Conservation (phyloP, 1,140 invertebrate species). For the Palaemon carinicauda region DNA sequence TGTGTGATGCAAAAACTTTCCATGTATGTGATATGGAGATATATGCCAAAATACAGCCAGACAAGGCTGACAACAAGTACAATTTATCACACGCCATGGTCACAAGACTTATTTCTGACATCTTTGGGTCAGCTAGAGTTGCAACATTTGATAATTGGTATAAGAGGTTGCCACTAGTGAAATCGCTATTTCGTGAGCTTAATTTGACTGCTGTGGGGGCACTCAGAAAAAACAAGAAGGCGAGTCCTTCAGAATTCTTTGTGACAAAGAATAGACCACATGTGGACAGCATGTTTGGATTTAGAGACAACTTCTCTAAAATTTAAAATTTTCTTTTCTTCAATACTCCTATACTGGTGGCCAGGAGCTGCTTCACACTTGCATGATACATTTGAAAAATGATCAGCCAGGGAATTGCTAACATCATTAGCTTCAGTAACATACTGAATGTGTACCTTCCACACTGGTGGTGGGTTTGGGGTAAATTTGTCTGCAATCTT, state of each 20-base stretch:
- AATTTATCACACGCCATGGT: slow-evolving; percentile 40
- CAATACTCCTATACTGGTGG: too few species aligned
- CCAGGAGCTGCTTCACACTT: too few species aligned
- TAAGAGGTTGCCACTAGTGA: slow-evolving; percentile 33
- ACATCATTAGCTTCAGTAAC: too few species aligned
- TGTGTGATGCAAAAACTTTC: slow-evolving; percentile 48
- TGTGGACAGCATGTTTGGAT: slow-evolving; percentile 38
- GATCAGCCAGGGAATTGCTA: too few species aligned
- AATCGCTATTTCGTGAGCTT: slow-evolving; percentile 39
- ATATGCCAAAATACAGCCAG: slow-evolving; percentile 41
- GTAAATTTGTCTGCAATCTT: too few species aligned
- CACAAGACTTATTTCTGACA: slow-evolving; percentile 12
- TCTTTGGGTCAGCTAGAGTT: slow-evolving; percentile 43
- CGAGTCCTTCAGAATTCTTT: slow-evolving; percentile 48
- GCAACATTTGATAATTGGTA: slow-evolving; percentile 57
- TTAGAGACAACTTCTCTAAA: too few species aligned
- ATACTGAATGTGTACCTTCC: too few species aligned
- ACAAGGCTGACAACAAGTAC: background rate
- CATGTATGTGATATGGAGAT: slow-evolving; percentile 57
- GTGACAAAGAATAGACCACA: slow-evolving; percentile 20
- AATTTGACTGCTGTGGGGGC: slow-evolving; percentile 58
- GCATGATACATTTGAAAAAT: too few species aligned
- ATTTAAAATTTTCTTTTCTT: too few species aligned
- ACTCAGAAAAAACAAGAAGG: slow-evolving; percentile 51
- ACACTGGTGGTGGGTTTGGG: too few species aligned